These are phyloP conservation scores for Cervus canadensis DNA, from an alignment of 2,113 vertebrate genomes.

Conservation along the genomic window DNA sequence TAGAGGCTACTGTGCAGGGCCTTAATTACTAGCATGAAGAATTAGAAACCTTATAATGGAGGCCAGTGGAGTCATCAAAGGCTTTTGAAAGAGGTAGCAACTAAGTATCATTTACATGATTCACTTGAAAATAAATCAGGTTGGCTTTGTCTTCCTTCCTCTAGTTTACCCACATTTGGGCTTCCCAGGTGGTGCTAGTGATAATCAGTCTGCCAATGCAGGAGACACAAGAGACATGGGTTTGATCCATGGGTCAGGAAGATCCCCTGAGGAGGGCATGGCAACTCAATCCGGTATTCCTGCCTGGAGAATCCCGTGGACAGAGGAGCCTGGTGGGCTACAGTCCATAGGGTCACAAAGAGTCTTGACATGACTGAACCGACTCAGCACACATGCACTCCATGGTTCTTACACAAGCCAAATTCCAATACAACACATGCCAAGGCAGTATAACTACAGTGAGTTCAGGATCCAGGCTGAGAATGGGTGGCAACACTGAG, in stretches of 20 bases:
- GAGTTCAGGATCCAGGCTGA: background rate
- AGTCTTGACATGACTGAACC: background rate
- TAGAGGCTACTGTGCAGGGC: background rate
- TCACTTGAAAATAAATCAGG: background rate
- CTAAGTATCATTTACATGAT: conserved; percentile 31
- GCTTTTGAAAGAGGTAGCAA: background rate
- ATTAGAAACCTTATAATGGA: background rate
- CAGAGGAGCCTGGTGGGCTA: background rate
- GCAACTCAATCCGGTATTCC: background rate
- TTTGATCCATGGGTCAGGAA: background rate
- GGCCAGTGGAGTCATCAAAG: background rate
- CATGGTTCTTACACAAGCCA: background rate
- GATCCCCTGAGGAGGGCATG: background rate
- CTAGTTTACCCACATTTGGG: background rate
- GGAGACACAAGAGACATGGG: background rate
- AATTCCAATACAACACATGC: background rate
- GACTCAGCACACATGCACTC: background rate
- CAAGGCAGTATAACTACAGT: background rate
- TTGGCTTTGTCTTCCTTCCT: background rate
- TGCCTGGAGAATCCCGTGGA: background rate
- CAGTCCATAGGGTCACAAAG: background rate
- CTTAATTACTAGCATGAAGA: conserved; percentile 21
- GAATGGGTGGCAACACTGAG: background rate
- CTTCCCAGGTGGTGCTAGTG: background rate
- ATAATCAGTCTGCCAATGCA: background rate